phyloP scores from a whole-genome alignment of 1,140 invertebrate genomes.

The Sinonovacula constricta region DNA sequence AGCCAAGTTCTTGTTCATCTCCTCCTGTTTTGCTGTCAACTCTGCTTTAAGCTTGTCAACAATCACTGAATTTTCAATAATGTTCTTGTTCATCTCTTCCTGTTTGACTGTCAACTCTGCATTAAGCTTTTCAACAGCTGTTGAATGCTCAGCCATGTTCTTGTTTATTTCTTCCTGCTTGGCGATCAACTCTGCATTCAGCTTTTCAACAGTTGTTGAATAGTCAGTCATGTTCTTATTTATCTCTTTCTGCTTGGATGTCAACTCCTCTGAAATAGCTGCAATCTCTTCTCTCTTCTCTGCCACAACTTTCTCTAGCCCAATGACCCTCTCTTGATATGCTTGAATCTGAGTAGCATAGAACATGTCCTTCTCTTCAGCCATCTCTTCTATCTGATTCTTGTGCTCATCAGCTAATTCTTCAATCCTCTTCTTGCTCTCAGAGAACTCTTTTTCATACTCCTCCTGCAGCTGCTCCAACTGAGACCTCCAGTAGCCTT shows the following conservation, averaged over 20 bases:
- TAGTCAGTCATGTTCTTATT: not conserved
- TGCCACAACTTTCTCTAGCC: not conserved
- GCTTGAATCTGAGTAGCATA: constrained; percentile 50
- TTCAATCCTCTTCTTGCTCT: too few species aligned
- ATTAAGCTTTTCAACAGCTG: constrained; percentile 2
- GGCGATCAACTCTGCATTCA: not conserved
- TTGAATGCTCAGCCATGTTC: not conserved
- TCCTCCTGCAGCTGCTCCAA: constrained; percentile 59
- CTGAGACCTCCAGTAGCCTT: constrained; percentile 64
- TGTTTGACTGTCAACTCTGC: not conserved
- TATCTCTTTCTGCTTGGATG: not conserved
- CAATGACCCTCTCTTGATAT: constrained; percentile 47
- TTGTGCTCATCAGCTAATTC: constrained; percentile 49
- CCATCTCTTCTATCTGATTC: constrained; percentile 49
- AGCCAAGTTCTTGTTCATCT: too few species aligned
- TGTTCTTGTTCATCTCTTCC: not conserved
- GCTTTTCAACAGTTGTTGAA: not conserved
- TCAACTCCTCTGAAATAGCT: too few species aligned
- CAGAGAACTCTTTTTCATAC: constrained; percentile 54
- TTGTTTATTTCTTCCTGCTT: not conserved
- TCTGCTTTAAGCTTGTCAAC: not conserved
- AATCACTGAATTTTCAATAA: not conserved
- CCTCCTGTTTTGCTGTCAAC: too few species aligned
- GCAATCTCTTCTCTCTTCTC: constrained; percentile 8
- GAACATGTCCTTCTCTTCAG: constrained; percentile 60